These are phyloP conservation scores for Diachrysia chrysitis DNA, from an alignment of 2,888 invertebrate genomes.

Conservation along the genomic window DNA sequence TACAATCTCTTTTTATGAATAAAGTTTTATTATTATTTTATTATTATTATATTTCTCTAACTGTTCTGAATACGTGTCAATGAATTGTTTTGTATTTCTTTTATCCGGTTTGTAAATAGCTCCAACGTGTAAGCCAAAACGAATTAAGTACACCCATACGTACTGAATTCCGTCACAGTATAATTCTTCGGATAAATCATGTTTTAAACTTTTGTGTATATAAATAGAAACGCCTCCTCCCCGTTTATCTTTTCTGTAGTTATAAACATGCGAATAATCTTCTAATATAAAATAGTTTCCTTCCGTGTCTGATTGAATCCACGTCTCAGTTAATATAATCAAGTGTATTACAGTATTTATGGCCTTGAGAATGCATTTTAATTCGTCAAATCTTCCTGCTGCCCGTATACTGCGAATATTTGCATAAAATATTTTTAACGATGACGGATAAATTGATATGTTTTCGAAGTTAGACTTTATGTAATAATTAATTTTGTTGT, in stretches of 20 bases:
- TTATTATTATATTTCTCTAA: too few relatives aligned
- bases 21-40: too few relatives aligned
- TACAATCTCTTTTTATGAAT: too few relatives aligned
- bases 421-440: conserved; percentile 7
- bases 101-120: too few relatives aligned
- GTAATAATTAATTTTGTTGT: neutral
- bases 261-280: neutral
- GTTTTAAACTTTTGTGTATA: neutral
- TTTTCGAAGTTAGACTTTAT: neutral
- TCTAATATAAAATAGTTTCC: neutral
- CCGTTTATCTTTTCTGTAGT: conserved; percentile 8
- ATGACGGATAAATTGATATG: neutral
- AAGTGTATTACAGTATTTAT: conserved; percentile 2
- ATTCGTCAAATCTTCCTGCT: neutral
- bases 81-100: too few relatives aligned
- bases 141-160: too few relatives aligned
- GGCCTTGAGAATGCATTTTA: conserved; percentile 7
- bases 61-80: too few relatives aligned
- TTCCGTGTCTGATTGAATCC: conserved; percentile 3
- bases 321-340: conserved; percentile 9
- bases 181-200: too few relatives aligned
- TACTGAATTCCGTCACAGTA: too few relatives aligned
- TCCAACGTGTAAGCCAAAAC: too few relatives aligned
- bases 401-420: neutral
- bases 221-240: neutral